These are phyloP conservation scores for Dissostichus mawsoni DNA, from an alignment of 2,113 vertebrate species.

Conservation along the genomic window DNA sequence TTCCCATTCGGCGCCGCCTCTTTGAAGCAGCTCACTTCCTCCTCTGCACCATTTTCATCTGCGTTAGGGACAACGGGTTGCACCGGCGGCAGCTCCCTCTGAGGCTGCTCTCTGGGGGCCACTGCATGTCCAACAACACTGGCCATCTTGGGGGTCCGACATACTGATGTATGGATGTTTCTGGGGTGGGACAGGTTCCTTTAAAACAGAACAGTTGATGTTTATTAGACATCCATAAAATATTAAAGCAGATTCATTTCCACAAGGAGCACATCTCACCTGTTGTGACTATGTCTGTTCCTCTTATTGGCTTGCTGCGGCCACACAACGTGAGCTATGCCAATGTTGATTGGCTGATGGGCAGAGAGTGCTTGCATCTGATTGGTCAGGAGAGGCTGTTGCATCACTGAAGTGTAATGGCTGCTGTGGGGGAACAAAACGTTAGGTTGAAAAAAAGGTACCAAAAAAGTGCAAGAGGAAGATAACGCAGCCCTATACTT, in stretches of 20 bases:
- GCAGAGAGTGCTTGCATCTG: conserved; percentile 92
- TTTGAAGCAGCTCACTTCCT: conserved; percentile 83
- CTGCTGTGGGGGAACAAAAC: conserved; percentile 89
- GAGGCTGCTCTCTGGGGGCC: conserved; percentile 48
- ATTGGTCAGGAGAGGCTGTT: conserved; percentile 91
- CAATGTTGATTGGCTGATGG: conserved; percentile 94
- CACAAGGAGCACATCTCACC: conserved; percentile 76
- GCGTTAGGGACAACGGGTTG: conserved; percentile 70
- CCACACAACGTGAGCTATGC: conserved; percentile 97
- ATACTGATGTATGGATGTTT: conserved; percentile 87
- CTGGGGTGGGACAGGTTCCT: conserved; percentile 86
- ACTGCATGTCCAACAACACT: conserved; percentile 82
- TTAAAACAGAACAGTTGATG: neutral
- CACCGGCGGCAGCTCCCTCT: conserved; percentile 43
- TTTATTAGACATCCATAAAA: conserved; percentile 6
- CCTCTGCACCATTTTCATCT: conserved; percentile 78
- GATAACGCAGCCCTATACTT: neutral
- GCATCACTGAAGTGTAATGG: conserved; percentile 92
- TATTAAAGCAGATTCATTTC: rapidly evolving
- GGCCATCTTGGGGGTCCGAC: conserved; percentile 89
- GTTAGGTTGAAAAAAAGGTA: conserved; percentile 71
- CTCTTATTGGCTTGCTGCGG: conserved; percentile 92
- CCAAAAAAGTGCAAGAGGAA: neutral
- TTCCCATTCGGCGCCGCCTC: conserved; percentile 75
- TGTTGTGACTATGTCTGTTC: conserved; percentile 91